A percentile compares a stretch with the other conserved stretches of the same genome.
phyloP scores from a whole-genome alignment of 2,797 vertebrate species.

The Lophotriccus pileatus region DNA sequence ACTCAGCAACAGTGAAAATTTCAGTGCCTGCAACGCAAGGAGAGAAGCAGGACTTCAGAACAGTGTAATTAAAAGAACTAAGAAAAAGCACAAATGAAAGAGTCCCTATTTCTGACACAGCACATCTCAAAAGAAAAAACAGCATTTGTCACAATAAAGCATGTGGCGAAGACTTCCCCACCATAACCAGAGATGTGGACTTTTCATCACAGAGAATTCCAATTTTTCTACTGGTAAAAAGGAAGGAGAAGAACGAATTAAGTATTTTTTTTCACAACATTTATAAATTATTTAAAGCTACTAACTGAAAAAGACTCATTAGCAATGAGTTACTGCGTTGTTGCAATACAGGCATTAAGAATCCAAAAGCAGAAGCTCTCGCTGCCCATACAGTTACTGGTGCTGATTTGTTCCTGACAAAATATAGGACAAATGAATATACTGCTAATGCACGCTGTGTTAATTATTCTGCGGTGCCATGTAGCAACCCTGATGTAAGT shows the following conservation, averaged over 20 bases:
- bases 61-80: not conserved
- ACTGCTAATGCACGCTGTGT: slow-evolving; percentile 27
- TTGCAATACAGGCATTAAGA: not conserved
- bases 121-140: not conserved
- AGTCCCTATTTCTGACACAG: not conserved
- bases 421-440: slow-evolving; percentile 33
- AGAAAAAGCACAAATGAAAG: not conserved
- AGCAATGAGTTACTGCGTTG: not conserved
- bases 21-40: not conserved
- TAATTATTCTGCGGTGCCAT: not conserved
- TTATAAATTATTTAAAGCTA: not conserved
- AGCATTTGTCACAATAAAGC: not conserved
- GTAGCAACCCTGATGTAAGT: not conserved
- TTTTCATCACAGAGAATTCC: not conserved
- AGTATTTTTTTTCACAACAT: not conserved
- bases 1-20: not conserved
- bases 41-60: not conserved
- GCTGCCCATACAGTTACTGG: not conserved
- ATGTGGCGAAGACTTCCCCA: not conserved
- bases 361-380: not conserved
- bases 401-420: not conserved
- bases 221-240: not conserved
- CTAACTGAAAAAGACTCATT: not conserved
- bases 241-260: not conserved
- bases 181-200: not conserved